Conservation (phyloP, 2,888 invertebrate genomes). For the Ophioninae sp. region DNA sequence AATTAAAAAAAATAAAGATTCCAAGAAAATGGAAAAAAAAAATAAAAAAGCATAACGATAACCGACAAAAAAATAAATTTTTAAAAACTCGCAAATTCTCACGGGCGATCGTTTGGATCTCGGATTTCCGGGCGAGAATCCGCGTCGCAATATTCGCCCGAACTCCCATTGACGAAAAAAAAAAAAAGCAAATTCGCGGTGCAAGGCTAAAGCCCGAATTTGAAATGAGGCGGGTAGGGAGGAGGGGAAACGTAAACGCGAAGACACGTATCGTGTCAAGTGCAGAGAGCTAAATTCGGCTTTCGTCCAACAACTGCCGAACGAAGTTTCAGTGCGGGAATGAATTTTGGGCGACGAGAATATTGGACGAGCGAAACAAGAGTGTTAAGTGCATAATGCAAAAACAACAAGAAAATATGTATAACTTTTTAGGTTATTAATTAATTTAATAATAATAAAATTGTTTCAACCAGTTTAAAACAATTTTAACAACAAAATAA, state of each 20-base stretch:
- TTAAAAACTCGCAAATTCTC: not conserved
- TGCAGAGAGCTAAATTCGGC: not conserved
- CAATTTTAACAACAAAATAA: too few relatives aligned
- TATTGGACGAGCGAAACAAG: not conserved
- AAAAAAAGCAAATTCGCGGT: not conserved
- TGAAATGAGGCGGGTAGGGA: not conserved
- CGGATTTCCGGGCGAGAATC: not conserved
- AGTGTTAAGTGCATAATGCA: too few relatives aligned
- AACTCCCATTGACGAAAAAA: not conserved
- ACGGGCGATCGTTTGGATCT: not conserved
- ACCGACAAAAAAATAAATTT: too few relatives aligned
- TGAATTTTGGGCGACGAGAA: not conserved
- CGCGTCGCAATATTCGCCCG: constrained; percentile 3
- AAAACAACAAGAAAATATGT: too few relatives aligned
- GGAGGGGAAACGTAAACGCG: not conserved
- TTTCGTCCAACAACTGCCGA: not conserved
- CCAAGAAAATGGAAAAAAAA: too few relatives aligned
- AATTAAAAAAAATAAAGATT: too few relatives aligned
- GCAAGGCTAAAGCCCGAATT: constrained; percentile 10
- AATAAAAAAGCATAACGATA: too few relatives aligned
- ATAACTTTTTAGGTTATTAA: too few relatives aligned
- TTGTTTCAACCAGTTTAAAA: too few relatives aligned
- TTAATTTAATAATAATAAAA: too few relatives aligned
- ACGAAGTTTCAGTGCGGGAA: not conserved
- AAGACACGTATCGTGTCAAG: not conserved